phyloP scores from a whole-genome alignment of 2,797 vertebrate genomes.

The Borostomias antarcticus region DNA sequence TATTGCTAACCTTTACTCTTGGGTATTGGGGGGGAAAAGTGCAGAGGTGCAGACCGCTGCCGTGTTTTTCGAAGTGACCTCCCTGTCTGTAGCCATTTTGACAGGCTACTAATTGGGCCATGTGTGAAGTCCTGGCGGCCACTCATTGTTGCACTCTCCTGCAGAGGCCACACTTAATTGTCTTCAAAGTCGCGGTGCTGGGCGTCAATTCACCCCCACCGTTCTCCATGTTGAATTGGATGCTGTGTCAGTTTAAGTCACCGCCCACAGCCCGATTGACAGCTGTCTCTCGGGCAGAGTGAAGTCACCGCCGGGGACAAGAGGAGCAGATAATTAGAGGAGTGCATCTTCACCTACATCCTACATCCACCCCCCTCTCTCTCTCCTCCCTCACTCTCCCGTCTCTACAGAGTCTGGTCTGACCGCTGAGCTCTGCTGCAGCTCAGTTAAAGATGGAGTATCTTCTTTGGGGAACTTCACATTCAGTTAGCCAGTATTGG shows the following conservation, averaged over 20 bases:
- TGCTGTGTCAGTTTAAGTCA: too few species aligned
- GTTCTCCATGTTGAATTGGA: slow-evolving; percentile 46
- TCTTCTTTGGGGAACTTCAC: too few species aligned
- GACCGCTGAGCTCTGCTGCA: slow-evolving; percentile 35
- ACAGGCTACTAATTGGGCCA: slow-evolving; percentile 69
- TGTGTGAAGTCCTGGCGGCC: slow-evolving; percentile 57
- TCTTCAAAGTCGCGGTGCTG: slow-evolving; percentile 44
- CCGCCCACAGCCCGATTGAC: slow-evolving; percentile 60
- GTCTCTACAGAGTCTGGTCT: slow-evolving; percentile 2
- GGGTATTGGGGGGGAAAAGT: slow-evolving; percentile 18
- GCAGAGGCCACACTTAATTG: slow-evolving; percentile 61
- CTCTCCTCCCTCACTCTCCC: slow-evolving; percentile 33
- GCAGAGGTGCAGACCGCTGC: slow-evolving; percentile 42
- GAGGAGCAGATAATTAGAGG: slow-evolving; percentile 59
- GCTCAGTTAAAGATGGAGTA: slow-evolving; percentile 22
- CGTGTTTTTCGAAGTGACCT: slow-evolving; percentile 47
- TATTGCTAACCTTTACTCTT: slow-evolving; percentile 11
- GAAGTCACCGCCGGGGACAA: slow-evolving; percentile 38
- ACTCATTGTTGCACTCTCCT: slow-evolving; percentile 28
- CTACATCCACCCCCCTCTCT: slow-evolving; percentile 24
- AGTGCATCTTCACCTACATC: slow-evolving; percentile 32
- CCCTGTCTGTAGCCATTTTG: slow-evolving; percentile 41
- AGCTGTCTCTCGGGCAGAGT: slow-evolving; percentile 53
- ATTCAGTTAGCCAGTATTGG: too few species aligned
- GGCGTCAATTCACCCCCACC: slow-evolving; percentile 33